Percentiles rank a stretch among this genome's conserved stretches.
These are phyloP conservation scores for Platysternon megacephalum DNA, from an alignment of 2,113 vertebrate genomes.

Conservation along the genomic window DNA sequence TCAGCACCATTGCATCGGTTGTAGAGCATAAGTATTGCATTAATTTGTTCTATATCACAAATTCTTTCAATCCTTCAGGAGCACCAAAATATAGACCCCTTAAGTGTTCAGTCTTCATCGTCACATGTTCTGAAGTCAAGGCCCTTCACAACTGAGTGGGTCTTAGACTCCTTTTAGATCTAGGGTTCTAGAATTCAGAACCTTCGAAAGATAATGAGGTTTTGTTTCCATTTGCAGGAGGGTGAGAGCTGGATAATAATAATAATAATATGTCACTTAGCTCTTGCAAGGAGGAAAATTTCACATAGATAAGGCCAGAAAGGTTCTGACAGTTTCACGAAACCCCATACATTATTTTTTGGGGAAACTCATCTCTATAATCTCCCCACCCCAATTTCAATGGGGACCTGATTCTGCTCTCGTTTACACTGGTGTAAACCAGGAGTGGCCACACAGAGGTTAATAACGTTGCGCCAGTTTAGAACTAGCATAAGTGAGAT, in stretches of 20 bases:
- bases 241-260: background rate
- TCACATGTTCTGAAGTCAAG: accelerated
- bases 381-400: background rate
- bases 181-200: background rate
- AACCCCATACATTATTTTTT: background rate
- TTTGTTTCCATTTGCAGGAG: conserved; percentile 2
- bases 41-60: background rate
- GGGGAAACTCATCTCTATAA: background rate
- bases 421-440: background rate
- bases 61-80: background rate
- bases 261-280: background rate
- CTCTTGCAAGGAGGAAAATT: background rate
- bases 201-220: conserved; percentile 14
- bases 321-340: background rate
- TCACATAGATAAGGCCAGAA: conserved; percentile 16
- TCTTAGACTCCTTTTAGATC: conserved; percentile 1
- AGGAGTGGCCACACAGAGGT: background rate
- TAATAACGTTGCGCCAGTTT: background rate
- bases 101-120: background rate
- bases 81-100: conserved; percentile 49
- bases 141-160: background rate
- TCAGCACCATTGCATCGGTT: background rate
- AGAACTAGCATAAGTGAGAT: accelerated
- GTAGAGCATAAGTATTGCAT: background rate
- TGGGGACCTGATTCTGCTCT: background rate